Evolutionary conservation across 1,140 invertebrate genomes (phyloP).

Genomic region (Bombyx mori): DNA sequence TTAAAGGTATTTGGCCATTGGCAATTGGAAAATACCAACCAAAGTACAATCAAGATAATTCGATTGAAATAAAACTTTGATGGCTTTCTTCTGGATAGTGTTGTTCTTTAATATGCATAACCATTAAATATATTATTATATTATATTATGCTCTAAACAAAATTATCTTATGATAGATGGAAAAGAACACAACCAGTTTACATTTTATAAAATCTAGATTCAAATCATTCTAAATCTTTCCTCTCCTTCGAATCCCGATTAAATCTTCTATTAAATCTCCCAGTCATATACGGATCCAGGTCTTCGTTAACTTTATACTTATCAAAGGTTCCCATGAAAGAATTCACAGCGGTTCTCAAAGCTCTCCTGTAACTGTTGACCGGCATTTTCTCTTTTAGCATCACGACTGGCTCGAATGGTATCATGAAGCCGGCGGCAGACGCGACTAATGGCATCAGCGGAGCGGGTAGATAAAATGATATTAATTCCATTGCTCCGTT

Average conservation of each 20-base stretch:
- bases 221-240: slow-evolving; percentile 1
- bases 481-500: slow-evolving; percentile 57
- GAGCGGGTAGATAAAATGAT: slow-evolving; percentile 47
- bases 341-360: slow-evolving; percentile 40
- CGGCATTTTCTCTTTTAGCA: slow-evolving; percentile 46
- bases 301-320: slow-evolving; percentile 35
- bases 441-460: slow-evolving; percentile 50
- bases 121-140: no score
- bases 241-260: slow-evolving; percentile 16
- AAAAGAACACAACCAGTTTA: no score
- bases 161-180: no score
- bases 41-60: no score
- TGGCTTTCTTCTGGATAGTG: no score
- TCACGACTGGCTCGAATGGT: slow-evolving; percentile 53
- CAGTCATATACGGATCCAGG: slow-evolving; percentile 55
- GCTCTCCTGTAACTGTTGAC: slow-evolving; percentile 53
- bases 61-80: no score
- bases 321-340: slow-evolving; percentile 51
- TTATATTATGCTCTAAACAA: no score
- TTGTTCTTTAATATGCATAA: no score
- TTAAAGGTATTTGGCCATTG: no score
- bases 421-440: slow-evolving; percentile 53
- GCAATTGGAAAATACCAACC: no score
- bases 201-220: neutral
- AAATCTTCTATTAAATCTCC: slow-evolving; percentile 48